Conservation (phyloP, 2,888 invertebrate genomes). For the Noctua pronuba region DNA sequence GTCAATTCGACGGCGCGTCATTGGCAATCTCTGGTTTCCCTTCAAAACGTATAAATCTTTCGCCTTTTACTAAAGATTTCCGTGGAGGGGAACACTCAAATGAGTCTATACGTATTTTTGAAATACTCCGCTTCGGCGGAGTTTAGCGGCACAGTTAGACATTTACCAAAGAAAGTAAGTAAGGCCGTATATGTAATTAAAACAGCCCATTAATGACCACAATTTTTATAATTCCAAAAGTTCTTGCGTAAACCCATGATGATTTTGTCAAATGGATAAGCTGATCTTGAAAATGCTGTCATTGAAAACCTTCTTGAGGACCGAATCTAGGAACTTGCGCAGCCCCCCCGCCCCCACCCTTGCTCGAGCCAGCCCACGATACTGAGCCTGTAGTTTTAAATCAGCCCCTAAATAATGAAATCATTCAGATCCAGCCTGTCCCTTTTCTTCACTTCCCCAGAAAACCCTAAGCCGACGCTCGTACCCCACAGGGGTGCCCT, state of each 20-base stretch:
- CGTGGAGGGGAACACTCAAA: slow-evolving; percentile 94
- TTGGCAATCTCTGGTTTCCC: slow-evolving; percentile 89
- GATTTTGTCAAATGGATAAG: neutral
- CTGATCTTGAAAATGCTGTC: neutral
- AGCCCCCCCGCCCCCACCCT: too few species aligned
- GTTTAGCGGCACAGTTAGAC: slow-evolving; percentile 17
- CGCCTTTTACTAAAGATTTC: slow-evolving; percentile 95
- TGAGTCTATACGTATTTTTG: slow-evolving; percentile 88
- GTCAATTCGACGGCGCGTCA: neutral
- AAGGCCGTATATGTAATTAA: neutral
- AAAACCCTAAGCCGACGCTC: too few species aligned
- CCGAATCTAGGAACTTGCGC: too few species aligned
- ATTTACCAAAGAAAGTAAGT: neutral
- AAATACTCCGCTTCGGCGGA: slow-evolving; percentile 39
- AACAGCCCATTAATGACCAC: too few species aligned
- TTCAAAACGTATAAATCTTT: slow-evolving; percentile 94
- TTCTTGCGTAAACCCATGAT: too few species aligned
- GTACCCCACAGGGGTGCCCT: too few species aligned
- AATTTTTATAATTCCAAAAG: too few species aligned
- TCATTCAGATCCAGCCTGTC: too few species aligned
- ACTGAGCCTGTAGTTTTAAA: too few species aligned
- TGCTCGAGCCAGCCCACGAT: too few species aligned
- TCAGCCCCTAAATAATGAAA: too few species aligned
- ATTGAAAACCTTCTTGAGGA: neutral
- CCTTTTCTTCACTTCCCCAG: too few species aligned